Percentiles rank a stretch among this genome's conserved stretches.
Evolutionary conservation across 1,140 invertebrate genomes (phyloP).

Genomic region (Chironomus tepperi): DNA sequence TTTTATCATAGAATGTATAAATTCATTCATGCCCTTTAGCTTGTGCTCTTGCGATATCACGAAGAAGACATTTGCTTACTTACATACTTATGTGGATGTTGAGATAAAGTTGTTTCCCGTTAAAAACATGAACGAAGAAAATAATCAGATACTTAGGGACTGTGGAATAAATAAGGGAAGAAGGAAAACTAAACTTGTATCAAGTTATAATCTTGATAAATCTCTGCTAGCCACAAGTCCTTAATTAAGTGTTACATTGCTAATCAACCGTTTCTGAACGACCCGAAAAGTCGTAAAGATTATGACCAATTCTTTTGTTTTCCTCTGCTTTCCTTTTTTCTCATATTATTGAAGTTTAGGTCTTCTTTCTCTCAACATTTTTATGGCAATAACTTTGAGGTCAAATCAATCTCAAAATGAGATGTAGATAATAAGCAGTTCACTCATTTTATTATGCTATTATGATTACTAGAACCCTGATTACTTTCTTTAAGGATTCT

Average conservation of each 20-base stretch:
- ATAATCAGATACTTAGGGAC: neutral
- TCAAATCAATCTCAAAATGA: conserved; percentile 13
- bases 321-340: neutral
- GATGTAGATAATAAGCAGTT: neutral
- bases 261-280: neutral
- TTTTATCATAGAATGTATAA: neutral
- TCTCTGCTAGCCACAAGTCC: neutral
- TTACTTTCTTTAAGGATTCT: too few relatives aligned
- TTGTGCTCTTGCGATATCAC: neutral
- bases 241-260: conserved; percentile 14
- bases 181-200: too few relatives aligned
- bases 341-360: neutral
- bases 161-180: too few relatives aligned
- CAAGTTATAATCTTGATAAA: conserved; percentile 3
- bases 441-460: conserved; percentile 3
- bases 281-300: conserved; percentile 1
- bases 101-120: neutral
- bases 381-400: neutral
- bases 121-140: neutral
- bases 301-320: neutral
- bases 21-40: neutral
- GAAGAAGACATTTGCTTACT: neutral
- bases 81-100: neutral
- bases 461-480: neutral
- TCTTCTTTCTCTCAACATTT: neutral